Evolutionary conservation across 2,888 invertebrate species (phyloP).

Genomic region (Limnephilus marmoratus): DNA sequence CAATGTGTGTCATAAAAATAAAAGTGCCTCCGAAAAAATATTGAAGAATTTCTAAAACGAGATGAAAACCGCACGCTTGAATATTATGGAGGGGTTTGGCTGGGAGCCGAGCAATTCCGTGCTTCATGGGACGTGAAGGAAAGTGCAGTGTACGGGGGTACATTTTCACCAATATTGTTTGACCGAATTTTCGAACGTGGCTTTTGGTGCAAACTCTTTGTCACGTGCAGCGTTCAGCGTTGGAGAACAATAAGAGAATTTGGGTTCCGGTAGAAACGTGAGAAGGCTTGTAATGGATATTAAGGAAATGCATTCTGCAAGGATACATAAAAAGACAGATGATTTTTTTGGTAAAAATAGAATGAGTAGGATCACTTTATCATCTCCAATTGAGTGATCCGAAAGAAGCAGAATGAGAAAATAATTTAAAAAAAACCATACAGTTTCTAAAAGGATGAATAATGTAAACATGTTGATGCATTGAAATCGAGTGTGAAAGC

Average conservation of each 20-base stretch:
- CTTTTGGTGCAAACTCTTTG: not conserved
- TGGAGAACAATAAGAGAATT: not conserved
- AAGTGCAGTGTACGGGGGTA: not conserved
- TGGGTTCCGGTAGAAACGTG: not conserved
- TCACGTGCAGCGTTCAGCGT: not conserved
- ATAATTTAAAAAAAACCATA: not conserved
- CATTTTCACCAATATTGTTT: not conserved
- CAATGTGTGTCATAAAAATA: slow-evolving; percentile 40
- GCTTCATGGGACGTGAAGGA: slow-evolving; percentile 3
- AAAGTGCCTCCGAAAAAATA: slow-evolving; percentile 23
- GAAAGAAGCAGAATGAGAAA: not conserved
- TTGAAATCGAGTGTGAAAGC: not conserved
- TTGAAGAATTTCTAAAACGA: slow-evolving; percentile 33
- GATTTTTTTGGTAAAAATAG: not conserved
- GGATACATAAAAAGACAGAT: not conserved
- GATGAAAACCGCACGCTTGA: slow-evolving; percentile 20
- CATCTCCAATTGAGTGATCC: not conserved
- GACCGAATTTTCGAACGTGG: not conserved
- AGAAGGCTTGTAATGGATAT: not conserved
- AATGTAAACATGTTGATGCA: not conserved
- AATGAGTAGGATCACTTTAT: not conserved
- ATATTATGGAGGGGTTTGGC: not conserved
- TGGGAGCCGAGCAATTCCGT: not conserved
- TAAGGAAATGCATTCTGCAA: not conserved
- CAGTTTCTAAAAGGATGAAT: not conserved